Conservation (phyloP, 2,888 invertebrate genomes). For the Ophion obscuratus region DNA sequence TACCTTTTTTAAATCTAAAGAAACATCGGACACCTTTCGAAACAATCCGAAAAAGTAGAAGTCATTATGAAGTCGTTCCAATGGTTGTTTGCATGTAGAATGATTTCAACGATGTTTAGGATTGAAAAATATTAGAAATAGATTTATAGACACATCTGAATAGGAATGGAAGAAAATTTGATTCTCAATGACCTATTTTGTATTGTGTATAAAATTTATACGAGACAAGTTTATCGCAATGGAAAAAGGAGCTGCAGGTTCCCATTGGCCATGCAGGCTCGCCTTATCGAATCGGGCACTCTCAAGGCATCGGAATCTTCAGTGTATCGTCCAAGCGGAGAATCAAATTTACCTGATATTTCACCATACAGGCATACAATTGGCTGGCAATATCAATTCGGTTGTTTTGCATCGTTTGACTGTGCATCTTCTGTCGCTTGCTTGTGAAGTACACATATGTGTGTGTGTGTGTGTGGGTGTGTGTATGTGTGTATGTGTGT, state of each 20-base stretch:
- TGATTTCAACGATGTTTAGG: not conserved
- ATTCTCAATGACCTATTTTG: not conserved
- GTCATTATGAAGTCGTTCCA: too few species aligned
- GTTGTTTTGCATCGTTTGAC: not conserved
- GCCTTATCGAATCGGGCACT: conserved; percentile 56
- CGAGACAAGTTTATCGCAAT: not conserved
- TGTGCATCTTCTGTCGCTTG: not conserved
- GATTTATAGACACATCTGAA: too few species aligned
- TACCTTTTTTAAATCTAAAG: too few species aligned
- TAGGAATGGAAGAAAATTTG: not conserved
- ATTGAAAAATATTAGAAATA: too few species aligned
- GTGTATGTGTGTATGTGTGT: not conserved
- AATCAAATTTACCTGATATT: conserved; percentile 61
- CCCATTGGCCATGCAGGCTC: not conserved
- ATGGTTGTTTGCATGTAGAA: not conserved
- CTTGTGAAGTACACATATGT: conserved; percentile 3
- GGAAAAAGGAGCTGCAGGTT: not conserved
- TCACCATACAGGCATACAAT: conserved; percentile 12
- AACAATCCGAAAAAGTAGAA: too few species aligned
- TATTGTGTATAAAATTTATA: not conserved
- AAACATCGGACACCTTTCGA: too few species aligned
- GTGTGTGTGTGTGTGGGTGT: not conserved
- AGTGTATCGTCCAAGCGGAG: conserved; percentile 55
- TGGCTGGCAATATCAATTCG: conserved; percentile 27
- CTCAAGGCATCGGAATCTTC: conserved; percentile 39